Evolutionary conservation across 2,113 vertebrate species (phyloP).

Genomic region (Cynoglossus semilaevis): DNA sequence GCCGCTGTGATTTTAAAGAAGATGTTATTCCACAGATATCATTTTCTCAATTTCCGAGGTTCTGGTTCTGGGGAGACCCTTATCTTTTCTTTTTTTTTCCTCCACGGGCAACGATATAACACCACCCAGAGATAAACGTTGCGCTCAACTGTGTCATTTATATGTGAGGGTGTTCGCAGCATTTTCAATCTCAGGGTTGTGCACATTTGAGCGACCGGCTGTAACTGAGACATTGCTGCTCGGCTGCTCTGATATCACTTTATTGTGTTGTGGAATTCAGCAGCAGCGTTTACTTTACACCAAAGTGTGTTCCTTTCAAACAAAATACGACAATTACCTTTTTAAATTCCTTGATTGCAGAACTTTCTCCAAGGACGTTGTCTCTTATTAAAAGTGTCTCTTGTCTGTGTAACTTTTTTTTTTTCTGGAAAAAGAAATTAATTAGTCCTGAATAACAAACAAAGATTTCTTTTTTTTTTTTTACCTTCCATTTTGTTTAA

Average conservation of each 20-base stretch:
- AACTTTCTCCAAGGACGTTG: constrained; percentile 3
- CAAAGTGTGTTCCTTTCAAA: constrained; percentile 16
- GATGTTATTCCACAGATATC: constrained; percentile 28
- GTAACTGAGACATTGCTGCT: constrained; percentile 30
- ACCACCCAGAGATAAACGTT: constrained; percentile 34
- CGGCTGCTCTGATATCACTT: constrained; percentile 19
- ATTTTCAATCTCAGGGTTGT: constrained; percentile 36
- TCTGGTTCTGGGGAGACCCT: constrained; percentile 17
- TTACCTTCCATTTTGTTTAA: neutral
- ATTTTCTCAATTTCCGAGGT: constrained; percentile 36
- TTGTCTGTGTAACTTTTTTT: neutral
- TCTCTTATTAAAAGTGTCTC: constrained; percentile 3
- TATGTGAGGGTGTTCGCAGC: constrained; percentile 24
- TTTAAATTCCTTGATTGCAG: constrained; percentile 18
- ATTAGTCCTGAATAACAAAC: constrained; percentile 33
- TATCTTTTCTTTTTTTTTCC: constrained; percentile 41
- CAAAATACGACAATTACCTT: constrained; percentile 27
- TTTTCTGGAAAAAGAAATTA: neutral
- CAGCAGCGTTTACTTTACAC: constrained; percentile 5
- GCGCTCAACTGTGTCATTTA: constrained; percentile 30
- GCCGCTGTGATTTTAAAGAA: constrained; percentile 27
- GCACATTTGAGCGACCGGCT: constrained; percentile 39
- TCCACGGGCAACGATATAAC: constrained; percentile 28
- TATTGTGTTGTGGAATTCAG: constrained; percentile 7
- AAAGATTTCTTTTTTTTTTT: constrained; percentile 18